phyloP scores from a whole-genome alignment of 2,113 vertebrate genomes.

The Microtus richardsoni region DNA sequence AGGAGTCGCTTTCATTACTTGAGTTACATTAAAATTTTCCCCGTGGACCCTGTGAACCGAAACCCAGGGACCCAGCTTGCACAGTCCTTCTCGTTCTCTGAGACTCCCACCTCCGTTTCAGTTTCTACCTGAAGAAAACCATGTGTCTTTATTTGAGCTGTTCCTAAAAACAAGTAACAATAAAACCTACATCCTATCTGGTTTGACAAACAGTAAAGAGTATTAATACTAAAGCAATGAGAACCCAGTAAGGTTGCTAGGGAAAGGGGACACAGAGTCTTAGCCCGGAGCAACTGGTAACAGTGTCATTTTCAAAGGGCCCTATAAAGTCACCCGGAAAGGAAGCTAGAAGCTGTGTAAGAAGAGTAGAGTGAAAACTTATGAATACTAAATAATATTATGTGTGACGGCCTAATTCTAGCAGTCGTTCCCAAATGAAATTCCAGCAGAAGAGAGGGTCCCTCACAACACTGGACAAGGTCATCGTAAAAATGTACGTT shows the following conservation, averaged over 20 bases:
- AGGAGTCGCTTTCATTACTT: not conserved
- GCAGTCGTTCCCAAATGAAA: not conserved
- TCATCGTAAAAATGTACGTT: not conserved
- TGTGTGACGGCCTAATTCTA: not conserved
- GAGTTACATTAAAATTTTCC: not conserved
- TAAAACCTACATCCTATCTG: not conserved
- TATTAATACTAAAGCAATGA: not conserved
- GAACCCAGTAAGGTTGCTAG: not conserved
- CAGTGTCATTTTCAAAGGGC: not conserved
- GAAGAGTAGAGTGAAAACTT: not conserved
- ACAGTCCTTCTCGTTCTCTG: not conserved
- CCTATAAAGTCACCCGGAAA: constrained; percentile 8
- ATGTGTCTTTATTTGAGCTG: not conserved
- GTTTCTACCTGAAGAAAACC: not conserved
- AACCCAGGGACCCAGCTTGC: not conserved
- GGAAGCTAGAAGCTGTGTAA: not conserved
- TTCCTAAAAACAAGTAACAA: not conserved
- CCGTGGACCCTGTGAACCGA: not conserved
- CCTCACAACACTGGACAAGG: not conserved
- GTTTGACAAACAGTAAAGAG: not conserved
- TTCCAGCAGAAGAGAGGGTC: not conserved
- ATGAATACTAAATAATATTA: not conserved
- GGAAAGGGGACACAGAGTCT: not conserved
- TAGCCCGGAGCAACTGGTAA: not conserved
- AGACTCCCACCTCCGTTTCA: constrained; percentile 1